phyloP scores from a whole-genome alignment of 2,888 invertebrate species.

The Aphidoletes aphidimyza region DNA sequence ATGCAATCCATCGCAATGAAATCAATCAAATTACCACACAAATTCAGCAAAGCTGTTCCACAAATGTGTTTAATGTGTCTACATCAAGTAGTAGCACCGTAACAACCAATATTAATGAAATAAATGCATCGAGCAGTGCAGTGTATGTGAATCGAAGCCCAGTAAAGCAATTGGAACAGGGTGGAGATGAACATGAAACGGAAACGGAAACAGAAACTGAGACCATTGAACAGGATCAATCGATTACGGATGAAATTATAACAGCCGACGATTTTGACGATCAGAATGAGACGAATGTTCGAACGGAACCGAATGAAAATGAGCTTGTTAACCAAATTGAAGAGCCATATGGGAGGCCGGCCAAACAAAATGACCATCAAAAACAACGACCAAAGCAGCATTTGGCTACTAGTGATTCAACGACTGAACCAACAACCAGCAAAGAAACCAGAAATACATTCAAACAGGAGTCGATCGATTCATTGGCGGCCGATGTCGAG shows the following conservation, averaged over 20 bases:
- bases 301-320: neutral
- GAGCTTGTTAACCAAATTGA: neutral
- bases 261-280: neutral
- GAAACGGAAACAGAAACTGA: neutral
- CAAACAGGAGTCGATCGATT: neutral
- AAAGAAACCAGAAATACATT: neutral
- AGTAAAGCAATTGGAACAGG: neutral
- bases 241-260: neutral
- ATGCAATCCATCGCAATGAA: conserved; percentile 51
- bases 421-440: neutral
- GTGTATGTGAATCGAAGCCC: neutral
- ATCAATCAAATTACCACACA: conserved; percentile 53
- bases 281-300: neutral
- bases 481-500: neutral
- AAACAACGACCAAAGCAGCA: neutral
- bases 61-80: conserved; percentile 37
- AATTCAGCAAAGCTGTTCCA: conserved; percentile 48
- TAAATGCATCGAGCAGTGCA: neutral
- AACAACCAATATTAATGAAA: conserved; percentile 34
- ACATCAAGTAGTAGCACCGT: neutral
- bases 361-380: neutral
- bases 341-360: neutral
- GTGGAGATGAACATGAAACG: no score
- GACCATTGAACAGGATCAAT: neutral
- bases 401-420: neutral